Evolutionary conservation across 2,888 invertebrate genomes (phyloP).

Genomic region (Pseudococcus viburni): DNA sequence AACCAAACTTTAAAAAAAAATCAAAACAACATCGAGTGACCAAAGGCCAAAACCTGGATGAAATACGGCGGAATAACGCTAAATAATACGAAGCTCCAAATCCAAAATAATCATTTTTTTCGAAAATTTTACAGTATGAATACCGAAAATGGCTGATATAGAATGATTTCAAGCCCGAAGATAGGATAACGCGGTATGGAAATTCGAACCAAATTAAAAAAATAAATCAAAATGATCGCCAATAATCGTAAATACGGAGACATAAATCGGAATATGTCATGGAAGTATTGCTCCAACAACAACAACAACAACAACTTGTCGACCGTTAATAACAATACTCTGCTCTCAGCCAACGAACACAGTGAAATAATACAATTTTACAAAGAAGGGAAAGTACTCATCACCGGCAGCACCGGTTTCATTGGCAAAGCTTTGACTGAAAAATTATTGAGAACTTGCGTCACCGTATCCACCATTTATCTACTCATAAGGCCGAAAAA

Average conservation of each 20-base stretch:
- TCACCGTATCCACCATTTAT: constrained; percentile 84
- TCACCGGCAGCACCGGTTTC: constrained; percentile 89
- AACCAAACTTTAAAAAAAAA: too few relatives aligned
- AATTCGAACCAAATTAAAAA: constrained; percentile 17
- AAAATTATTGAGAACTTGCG: constrained; percentile 86
- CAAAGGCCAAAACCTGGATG: too few relatives aligned
- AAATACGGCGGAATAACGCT: too few relatives aligned
- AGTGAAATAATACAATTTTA: constrained; percentile 71
- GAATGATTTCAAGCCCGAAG: background rate
- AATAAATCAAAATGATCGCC: constrained; percentile 5
- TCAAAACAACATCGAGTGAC: too few relatives aligned
- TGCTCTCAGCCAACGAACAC: constrained; percentile 38
- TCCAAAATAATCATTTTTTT: too few relatives aligned
- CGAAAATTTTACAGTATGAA: constrained; percentile 14
- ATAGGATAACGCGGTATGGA: background rate
- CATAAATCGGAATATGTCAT: constrained; percentile 26
- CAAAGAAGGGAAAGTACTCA: constrained; percentile 79
- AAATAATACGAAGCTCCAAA: too few relatives aligned
- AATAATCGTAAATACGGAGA: constrained; percentile 44
- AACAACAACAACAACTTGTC: constrained; percentile 11
- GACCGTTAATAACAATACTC: constrained; percentile 52
- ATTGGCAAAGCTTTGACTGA: constrained; percentile 91
- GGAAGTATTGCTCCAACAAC: constrained; percentile 32
- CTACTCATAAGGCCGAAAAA: constrained; percentile 83
- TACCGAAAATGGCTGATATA: constrained; percentile 1